Evolutionary conservation across 2,797 vertebrate genomes (phyloP), one percentile per base, ranked within the genome.

Genomic region (Spondyliosoma cantharus): DNA sequence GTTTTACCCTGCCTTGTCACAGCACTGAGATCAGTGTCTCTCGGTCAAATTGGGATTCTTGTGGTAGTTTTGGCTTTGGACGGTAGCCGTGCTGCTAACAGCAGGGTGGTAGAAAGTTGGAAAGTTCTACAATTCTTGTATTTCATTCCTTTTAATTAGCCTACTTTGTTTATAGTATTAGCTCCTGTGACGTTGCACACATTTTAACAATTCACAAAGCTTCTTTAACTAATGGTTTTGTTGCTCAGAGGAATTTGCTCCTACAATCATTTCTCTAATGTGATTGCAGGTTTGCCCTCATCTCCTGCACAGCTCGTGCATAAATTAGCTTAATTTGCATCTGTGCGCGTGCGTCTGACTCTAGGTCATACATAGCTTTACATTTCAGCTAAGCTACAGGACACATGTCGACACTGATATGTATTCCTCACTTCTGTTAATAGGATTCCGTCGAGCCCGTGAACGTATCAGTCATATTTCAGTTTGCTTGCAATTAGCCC

Each of bases 401-500:
- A 76, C 20, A 81, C 64, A 69, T 73, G 75, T 90, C 86, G 69
- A 81, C 58, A 75, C 1, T 11, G 24, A 78, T 82, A 71, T 67
- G 50, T 52, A 72, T 43, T 54, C 77, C 32, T 81, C 61, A 5
- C 56, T 16, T 86, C 22, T 0, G 1, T 56, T 90, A 90, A 93
- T 83, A 20, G 64, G 75, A 89, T 89, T 86, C 71, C 74, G 64
- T 42, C n/a, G n/a, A 72, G 82, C 76, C 64, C 5, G 24, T 54
- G 19, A 75, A 66, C 82, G 62, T 43, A 24, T 60, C 71, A n/a
- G 57, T 84, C 64, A 50, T 83, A 83, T 75, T 85, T 87, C 32
- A 86, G 64, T 57, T 59, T 59, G 56, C 75, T 65, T 74, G 81
- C 54, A 91, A 92, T 94, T 92, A 93, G 60, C 90, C 82, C 63